Conservation (phyloP, 2,113 vertebrate genomes). For the Cairina moschata region DNA sequence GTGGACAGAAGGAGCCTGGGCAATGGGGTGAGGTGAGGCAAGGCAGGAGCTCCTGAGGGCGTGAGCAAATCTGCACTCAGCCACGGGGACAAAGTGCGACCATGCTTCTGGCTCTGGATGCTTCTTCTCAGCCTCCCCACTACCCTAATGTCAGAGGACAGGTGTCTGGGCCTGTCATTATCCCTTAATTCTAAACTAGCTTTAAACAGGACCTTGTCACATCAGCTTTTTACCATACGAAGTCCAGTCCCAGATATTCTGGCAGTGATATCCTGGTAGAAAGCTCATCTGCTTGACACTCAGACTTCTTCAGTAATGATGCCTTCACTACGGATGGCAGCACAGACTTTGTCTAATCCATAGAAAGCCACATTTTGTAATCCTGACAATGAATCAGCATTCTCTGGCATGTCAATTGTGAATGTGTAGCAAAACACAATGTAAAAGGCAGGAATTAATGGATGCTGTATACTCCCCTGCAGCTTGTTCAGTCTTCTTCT, state of each 20-base stretch:
- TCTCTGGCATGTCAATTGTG: not conserved
- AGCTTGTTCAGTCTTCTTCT: not conserved
- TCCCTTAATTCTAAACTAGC: not conserved
- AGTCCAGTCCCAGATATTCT: not conserved
- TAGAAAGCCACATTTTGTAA: not conserved
- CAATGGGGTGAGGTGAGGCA: not conserved
- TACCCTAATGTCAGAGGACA: not conserved
- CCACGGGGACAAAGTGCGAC: not conserved
- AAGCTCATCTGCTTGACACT: not conserved
- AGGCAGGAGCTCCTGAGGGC: not conserved
- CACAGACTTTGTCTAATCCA: not conserved
- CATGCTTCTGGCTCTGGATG: fast-evolving
- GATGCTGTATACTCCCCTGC: not conserved
- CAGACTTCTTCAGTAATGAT: not conserved
- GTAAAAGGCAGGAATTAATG: not conserved
- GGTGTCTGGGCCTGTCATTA: not conserved
- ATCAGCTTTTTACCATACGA: not conserved
- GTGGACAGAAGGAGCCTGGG: not conserved
- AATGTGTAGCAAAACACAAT: not conserved
- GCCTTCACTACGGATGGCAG: not conserved
- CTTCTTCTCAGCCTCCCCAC: not conserved
- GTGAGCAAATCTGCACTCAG: fast-evolving
- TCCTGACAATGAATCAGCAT: not conserved
- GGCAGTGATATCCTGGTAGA: not conserved
- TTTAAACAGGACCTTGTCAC: not conserved